Conservation (phyloP, 1,140 invertebrate genomes). For the Sarcophaga peregrina region DNA sequence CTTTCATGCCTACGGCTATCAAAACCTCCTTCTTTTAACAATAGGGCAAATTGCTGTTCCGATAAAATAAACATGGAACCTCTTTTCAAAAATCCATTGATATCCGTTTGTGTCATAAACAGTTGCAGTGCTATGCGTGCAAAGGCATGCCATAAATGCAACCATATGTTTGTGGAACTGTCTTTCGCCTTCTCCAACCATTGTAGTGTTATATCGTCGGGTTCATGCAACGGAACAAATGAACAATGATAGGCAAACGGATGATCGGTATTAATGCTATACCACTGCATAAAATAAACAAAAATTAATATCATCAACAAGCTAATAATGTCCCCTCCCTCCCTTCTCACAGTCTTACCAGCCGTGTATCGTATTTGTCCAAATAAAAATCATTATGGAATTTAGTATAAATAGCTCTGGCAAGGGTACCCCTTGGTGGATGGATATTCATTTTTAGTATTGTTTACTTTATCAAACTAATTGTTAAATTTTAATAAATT, state of each 20-base stretch:
- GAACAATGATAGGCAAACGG: slow-evolving; percentile 63
- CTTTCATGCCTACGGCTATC: slow-evolving; percentile 45
- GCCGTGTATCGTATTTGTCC: slow-evolving; percentile 71
- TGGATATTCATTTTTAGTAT: slow-evolving; percentile 14
- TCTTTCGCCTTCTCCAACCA: slow-evolving; percentile 76
- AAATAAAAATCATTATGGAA: slow-evolving; percentile 73
- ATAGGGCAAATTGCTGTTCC: slow-evolving; percentile 74
- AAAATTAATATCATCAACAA: slow-evolving; percentile 30
- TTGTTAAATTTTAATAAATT: too few relatives aligned
- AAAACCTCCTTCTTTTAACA: slow-evolving; percentile 67
- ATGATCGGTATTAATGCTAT: slow-evolving; percentile 66
- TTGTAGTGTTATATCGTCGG: slow-evolving; percentile 74
- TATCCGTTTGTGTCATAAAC: slow-evolving; percentile 83
- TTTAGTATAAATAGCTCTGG: slow-evolving; percentile 74
- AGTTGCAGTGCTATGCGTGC: slow-evolving; percentile 74
- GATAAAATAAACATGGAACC: slow-evolving; percentile 95
- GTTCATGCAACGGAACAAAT: slow-evolving; percentile 72
- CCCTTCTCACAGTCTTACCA: slow-evolving; percentile 67
- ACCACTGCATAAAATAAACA: slow-evolving; percentile 70
- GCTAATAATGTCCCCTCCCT: not conserved
- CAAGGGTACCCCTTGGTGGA: slow-evolving; percentile 49
- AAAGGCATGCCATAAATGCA: slow-evolving; percentile 78
- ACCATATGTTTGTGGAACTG: slow-evolving; percentile 76
- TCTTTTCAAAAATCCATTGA: slow-evolving; percentile 80
- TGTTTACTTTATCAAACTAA: too few relatives aligned